These are phyloP conservation scores for Leptogaster cylindrica DNA, from an alignment of 2,888 invertebrate species.

Conservation along the genomic window DNA sequence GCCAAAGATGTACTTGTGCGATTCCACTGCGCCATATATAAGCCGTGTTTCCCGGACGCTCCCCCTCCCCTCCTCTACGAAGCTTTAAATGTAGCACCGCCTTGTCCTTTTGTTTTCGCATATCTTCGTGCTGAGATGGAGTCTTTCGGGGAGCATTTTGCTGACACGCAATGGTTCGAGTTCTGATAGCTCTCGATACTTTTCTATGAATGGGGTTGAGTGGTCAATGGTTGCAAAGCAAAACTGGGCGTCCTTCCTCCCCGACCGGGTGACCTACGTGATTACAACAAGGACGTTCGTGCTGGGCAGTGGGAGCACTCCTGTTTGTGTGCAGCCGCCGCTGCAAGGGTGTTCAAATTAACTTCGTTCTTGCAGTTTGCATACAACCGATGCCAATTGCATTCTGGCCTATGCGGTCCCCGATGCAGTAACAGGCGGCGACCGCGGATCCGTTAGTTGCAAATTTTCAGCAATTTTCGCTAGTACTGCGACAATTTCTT, in stretches of 20 bases:
- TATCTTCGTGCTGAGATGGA: background rate
- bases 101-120: slow-evolving; percentile 26
- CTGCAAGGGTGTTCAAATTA: slow-evolving; percentile 5
- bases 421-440: too few species aligned
- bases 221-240: slow-evolving; percentile 13
- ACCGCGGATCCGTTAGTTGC: too few species aligned
- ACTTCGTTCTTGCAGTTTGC: background rate
- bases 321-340: slow-evolving; percentile 11
- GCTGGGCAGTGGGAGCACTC: slow-evolving; percentile 10
- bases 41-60: background rate
- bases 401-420: too few species aligned
- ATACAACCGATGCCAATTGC: slow-evolving; percentile 9
- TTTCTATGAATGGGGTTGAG: slow-evolving; percentile 27
- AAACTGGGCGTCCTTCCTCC: slow-evolving; percentile 5
- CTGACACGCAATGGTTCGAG: slow-evolving; percentile 10
- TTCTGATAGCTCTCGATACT: background rate
- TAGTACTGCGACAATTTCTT: too few species aligned
- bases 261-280: slow-evolving; percentile 12
- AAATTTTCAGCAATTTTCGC: too few species aligned
- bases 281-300: slow-evolving; percentile 22
- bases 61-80: background rate
- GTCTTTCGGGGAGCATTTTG: background rate
- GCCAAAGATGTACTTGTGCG: slow-evolving; percentile 5
- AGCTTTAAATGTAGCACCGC: slow-evolving; percentile 12
- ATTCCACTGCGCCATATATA: background rate